Conservation (phyloP, 2,797 vertebrate species). For the Enteromius thamalakanensis region DNA sequence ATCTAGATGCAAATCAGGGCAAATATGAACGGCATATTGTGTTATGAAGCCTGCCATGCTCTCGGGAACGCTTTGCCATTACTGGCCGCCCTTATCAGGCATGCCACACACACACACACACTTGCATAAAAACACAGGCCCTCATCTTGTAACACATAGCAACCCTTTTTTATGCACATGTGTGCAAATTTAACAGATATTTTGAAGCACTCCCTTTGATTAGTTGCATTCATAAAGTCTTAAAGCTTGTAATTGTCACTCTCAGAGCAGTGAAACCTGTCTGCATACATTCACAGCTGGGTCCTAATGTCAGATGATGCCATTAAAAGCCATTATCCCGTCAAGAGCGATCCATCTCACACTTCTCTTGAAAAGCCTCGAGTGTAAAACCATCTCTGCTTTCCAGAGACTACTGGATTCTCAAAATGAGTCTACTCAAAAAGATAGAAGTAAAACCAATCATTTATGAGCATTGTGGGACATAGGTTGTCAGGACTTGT, state of each 20-base stretch:
- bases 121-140: conserved; percentile 36
- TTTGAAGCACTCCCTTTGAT: conserved; percentile 43
- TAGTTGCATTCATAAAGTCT: conserved; percentile 52
- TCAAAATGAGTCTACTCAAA: background rate
- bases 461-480: background rate
- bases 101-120: conserved; percentile 18
- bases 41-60: conserved; percentile 64
- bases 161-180: conserved; percentile 16
- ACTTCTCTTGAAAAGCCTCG: conserved; percentile 10
- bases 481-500: background rate
- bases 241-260: conserved; percentile 49
- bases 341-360: conserved; percentile 54
- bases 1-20: conserved; percentile 83
- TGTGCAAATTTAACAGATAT: conserved; percentile 16
- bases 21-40: conserved; percentile 72
- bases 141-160: conserved; percentile 3
- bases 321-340: conserved; percentile 64
- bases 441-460: background rate
- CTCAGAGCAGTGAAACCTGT: conserved; percentile 21
- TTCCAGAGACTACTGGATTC: background rate
- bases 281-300: conserved; percentile 50
- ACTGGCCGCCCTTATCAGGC: conserved; percentile 51
- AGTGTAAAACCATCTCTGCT: background rate
- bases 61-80: conserved; percentile 55
- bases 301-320: conserved; percentile 55